A percentile compares a stretch with the other conserved stretches of the same genome.
These are phyloP conservation scores for Tapera naevia DNA, from an alignment of 2,797 vertebrate genomes.

Conservation along the genomic window DNA sequence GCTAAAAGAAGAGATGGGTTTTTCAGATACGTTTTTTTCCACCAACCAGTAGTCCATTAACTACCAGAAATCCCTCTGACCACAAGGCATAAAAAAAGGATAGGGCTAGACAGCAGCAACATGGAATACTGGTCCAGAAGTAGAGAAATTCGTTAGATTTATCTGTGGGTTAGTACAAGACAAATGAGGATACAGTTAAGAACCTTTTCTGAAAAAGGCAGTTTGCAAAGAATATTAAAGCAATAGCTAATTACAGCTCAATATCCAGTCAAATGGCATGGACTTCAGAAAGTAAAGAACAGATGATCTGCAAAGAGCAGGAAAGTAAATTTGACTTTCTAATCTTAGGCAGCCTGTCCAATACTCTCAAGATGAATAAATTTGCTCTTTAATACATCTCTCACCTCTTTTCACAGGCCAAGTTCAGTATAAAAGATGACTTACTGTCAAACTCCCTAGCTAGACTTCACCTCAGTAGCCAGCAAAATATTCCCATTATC, in stretches of 20 bases:
- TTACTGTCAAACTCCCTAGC: background rate
- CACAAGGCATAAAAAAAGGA: background rate
- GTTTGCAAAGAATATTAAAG: background rate
- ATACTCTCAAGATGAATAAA: background rate
- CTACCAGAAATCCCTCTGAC: background rate
- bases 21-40: background rate
- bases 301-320: background rate
- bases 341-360: background rate
- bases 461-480: background rate
- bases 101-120: background rate
- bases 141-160: background rate
- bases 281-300: background rate
- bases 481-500: background rate
- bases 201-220: background rate
- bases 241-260: background rate
- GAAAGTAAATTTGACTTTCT: background rate
- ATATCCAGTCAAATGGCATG: background rate
- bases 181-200: background rate
- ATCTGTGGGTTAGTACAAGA: background rate
- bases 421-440: background rate
- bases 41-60: background rate
- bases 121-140: background rate
- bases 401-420: background rate
- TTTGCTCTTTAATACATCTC: background rate
- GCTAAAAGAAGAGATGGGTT: background rate